Percentiles rank a stretch among this genome's conserved stretches.
phyloP scores from a whole-genome alignment of 2,888 invertebrate species.

The Microchrysa polita region DNA sequence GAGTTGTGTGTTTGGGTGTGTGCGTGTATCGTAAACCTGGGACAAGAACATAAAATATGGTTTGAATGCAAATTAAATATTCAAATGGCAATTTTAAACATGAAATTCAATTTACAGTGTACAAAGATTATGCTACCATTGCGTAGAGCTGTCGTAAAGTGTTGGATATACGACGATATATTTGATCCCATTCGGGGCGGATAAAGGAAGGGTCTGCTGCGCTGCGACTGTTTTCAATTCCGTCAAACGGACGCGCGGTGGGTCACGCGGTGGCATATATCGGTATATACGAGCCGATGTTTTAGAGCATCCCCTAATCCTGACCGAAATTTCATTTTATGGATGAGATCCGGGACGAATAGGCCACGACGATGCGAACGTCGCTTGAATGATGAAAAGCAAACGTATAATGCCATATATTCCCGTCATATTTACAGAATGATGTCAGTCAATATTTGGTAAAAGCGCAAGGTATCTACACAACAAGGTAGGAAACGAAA shows the following conservation, averaged over 20 bases:
- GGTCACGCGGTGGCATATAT: not conserved
- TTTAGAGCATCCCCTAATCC: not conserved
- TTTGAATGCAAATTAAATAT: constrained; percentile 41
- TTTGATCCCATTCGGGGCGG: too few species aligned
- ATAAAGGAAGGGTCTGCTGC: not conserved
- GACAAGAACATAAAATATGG: constrained; percentile 34
- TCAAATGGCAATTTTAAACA: constrained; percentile 43
- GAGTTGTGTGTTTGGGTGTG: not conserved
- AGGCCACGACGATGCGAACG: too few species aligned
- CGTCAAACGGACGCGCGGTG: not conserved
- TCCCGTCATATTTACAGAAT: constrained; percentile 27
- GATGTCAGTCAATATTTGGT: constrained; percentile 26
- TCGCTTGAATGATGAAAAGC: not conserved
- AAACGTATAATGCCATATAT: constrained; percentile 16
- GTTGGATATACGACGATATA: too few species aligned
- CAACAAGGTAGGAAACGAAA: too few species aligned
- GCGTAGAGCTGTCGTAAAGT: not conserved
- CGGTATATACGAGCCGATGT: not conserved
- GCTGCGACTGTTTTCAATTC: not conserved
- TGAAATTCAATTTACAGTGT: constrained; percentile 41
- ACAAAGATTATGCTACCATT: not conserved
- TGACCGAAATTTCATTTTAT: not conserved
- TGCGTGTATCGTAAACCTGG: not conserved
- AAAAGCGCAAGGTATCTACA: not conserved
- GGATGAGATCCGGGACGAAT: not conserved